Conservation (phyloP, 2,113 vertebrate species). For the Orthonyx spaldingii region DNA sequence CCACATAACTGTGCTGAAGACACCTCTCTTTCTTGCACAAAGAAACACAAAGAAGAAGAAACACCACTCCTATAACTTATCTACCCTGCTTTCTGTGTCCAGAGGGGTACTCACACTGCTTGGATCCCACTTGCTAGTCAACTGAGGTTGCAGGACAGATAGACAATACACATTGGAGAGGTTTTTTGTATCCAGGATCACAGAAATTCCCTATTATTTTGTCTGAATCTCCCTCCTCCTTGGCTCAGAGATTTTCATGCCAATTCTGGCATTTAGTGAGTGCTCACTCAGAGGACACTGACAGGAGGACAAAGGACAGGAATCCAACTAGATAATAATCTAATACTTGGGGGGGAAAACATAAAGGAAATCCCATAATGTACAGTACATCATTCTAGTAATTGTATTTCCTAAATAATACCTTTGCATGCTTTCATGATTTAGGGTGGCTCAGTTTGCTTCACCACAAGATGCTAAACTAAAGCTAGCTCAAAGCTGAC, state of each 20-base stretch:
- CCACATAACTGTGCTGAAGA: neutral
- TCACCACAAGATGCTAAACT: neutral
- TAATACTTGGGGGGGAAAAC: neutral
- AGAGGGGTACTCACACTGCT: neutral
- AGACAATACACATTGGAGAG: neutral
- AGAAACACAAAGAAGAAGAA: neutral
- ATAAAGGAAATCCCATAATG: neutral
- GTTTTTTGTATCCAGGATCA: neutral
- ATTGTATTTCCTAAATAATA: neutral
- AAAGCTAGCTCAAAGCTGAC: neutral
- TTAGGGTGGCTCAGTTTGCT: neutral
- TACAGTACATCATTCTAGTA: neutral
- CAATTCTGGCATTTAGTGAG: neutral
- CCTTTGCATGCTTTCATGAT: neutral
- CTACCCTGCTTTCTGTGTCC: neutral
- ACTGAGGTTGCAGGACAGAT: neutral
- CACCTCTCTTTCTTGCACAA: neutral
- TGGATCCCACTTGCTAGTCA: neutral
- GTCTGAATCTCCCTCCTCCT: neutral
- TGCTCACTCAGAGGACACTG: neutral
- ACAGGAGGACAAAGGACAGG: neutral
- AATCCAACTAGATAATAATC: neutral
- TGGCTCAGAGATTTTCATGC: neutral
- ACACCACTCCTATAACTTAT: rapidly evolving
- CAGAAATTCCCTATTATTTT: neutral